Conservation (phyloP, 1,140 invertebrate species). For the Phenacoccus solenopsis region DNA sequence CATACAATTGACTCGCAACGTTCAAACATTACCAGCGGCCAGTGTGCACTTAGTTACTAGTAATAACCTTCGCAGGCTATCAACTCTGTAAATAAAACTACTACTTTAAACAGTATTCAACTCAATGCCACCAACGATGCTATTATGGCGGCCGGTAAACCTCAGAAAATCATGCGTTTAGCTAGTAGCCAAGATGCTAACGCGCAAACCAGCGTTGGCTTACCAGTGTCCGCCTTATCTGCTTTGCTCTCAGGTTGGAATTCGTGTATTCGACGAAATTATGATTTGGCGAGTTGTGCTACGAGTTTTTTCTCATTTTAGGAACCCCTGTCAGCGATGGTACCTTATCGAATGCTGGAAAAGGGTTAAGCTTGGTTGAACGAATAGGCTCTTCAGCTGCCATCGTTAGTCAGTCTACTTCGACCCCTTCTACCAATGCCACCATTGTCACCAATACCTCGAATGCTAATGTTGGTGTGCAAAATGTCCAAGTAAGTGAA, state of each 20-base stretch:
- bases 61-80: not conserved
- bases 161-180: slow-evolving; percentile 5
- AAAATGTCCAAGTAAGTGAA: slow-evolving; percentile 53
- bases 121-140: not conserved
- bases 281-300: not conserved
- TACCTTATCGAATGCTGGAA: not conserved
- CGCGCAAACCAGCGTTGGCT: not conserved
- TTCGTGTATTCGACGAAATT: not conserved
- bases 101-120: slow-evolving; percentile 10
- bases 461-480: slow-evolving; percentile 38
- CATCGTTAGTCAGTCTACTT: not conserved
- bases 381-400: not conserved
- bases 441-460: not conserved
- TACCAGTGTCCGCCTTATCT: slow-evolving; percentile 5
- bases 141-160: not conserved
- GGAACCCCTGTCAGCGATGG: not conserved
- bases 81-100: not conserved
- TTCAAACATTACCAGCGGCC: not conserved
- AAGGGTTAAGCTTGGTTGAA: slow-evolving; percentile 8
- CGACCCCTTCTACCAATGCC: not conserved
- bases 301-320: not conserved
- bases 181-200: not conserved
- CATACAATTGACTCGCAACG: not conserved
- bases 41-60: not conserved
- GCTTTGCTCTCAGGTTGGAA: not conserved